A percentile compares a stretch with the other conserved stretches of the same genome.
Conservation (phyloP, 2,888 invertebrate species). For the Cantharis rufa region DNA sequence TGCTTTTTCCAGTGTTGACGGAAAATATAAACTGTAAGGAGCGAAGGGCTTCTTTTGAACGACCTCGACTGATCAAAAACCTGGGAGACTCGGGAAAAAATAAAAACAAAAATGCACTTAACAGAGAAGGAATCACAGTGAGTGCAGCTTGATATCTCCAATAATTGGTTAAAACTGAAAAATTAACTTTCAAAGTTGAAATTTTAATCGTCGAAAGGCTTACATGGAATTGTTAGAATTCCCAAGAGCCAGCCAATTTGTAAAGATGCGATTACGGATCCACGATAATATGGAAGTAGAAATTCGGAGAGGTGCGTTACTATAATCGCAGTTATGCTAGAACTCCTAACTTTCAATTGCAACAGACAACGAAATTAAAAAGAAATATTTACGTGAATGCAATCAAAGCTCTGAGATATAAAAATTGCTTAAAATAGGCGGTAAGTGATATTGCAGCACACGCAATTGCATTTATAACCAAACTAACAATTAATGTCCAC, state of each 20-base stretch:
- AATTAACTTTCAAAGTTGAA: too few species aligned
- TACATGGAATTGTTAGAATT: conserved; percentile 4
- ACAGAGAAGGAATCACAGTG: background rate
- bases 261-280: conserved; percentile 2
- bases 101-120: background rate
- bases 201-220: background rate
- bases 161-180: background rate
- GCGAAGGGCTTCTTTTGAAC: background rate
- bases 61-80: conserved; percentile 4
- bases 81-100: conserved; percentile 13
- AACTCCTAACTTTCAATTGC: background rate
- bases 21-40: conserved; percentile 5
- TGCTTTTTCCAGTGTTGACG: conserved; percentile 2
- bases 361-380: background rate
- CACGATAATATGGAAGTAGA: conserved; percentile 6
- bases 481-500: conserved; percentile 2
- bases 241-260: conserved; percentile 10
- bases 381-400: background rate
- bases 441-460: background rate
- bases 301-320: conserved; percentile 7
- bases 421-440: background rate
- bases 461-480: background rate
- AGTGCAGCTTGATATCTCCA: background rate
- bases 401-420: background rate
- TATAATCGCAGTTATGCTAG: background rate